Conservation (phyloP, 2,888 invertebrate genomes). For the Bhutanitis thaidina region DNA sequence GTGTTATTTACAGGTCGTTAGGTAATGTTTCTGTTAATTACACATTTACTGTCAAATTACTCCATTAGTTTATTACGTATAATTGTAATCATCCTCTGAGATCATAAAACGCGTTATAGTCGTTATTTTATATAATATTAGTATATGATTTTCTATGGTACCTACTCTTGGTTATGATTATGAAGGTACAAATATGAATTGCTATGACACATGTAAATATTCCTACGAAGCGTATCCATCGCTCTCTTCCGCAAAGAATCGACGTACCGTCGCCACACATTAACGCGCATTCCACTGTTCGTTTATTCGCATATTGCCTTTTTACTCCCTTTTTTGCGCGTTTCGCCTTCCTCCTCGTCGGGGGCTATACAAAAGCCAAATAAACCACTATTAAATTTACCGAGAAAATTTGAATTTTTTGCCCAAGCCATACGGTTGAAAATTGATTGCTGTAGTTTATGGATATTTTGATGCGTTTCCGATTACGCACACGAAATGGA, state of each 20-base stretch:
- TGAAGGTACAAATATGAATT: neutral
- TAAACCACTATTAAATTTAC: constrained; percentile 46
- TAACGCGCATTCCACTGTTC: constrained; percentile 50
- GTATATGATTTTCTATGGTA: too few species aligned
- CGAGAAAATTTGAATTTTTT: constrained; percentile 34
- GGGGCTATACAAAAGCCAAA: constrained; percentile 61
- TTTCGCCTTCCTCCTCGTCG: constrained; percentile 62
- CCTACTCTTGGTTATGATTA: too few species aligned
- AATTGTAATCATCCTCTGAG: neutral
- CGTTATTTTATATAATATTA: too few species aligned
- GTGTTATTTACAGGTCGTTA: too few species aligned
- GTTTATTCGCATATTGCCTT: constrained; percentile 41
- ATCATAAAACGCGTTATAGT: too few species aligned
- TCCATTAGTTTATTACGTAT: neutral
- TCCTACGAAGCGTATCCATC: constrained; percentile 48
- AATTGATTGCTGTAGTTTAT: constrained; percentile 40
- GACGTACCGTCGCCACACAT: constrained; percentile 55
- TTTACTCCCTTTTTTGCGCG: constrained; percentile 42
- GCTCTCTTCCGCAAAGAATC: constrained; percentile 50
- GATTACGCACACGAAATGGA: constrained; percentile 74
- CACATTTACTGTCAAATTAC: neutral
- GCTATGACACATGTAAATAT: constrained; percentile 25
- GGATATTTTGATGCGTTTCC: constrained; percentile 56
- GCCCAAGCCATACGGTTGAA: constrained; percentile 37
- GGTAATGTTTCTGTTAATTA: neutral